phyloP scores from a whole-genome alignment of 2,113 vertebrate genomes.

The Hystrix brachyura region DNA sequence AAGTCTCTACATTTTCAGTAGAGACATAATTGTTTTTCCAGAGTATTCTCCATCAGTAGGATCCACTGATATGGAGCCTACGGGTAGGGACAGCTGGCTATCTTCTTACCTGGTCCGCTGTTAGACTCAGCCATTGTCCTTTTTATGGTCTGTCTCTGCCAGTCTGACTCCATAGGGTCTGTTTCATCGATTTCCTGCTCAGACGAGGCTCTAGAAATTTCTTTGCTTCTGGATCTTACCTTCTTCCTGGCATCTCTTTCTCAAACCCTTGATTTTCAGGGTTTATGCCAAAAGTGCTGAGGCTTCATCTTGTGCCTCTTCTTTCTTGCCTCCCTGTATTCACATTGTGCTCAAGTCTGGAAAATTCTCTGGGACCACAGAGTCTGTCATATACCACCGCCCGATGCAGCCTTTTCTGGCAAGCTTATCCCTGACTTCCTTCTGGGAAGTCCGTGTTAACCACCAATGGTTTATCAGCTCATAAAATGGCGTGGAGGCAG shows the following conservation, averaged over 20 bases:
- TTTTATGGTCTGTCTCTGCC: background rate
- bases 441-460: background rate
- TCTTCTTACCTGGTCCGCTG: background rate
- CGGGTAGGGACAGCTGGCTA: background rate
- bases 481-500: conserved; percentile 25
- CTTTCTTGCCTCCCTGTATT: background rate
- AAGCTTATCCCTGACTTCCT: conserved; percentile 15
- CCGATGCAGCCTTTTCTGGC: background rate
- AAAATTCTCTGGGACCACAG: background rate
- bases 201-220: background rate
- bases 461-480: background rate
- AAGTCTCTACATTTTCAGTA: background rate
- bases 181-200: background rate
- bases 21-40: background rate
- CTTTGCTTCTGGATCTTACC: background rate
- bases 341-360: background rate
- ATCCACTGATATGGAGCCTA: background rate
- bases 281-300: background rate
- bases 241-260: background rate
- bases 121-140: background rate
- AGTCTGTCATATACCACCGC: background rate
- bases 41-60: background rate
- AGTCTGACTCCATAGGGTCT: background rate
- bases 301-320: background rate
- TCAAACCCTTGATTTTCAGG: background rate